Conservation (phyloP, 2,888 invertebrate genomes). For the Leucania comma region DNA sequence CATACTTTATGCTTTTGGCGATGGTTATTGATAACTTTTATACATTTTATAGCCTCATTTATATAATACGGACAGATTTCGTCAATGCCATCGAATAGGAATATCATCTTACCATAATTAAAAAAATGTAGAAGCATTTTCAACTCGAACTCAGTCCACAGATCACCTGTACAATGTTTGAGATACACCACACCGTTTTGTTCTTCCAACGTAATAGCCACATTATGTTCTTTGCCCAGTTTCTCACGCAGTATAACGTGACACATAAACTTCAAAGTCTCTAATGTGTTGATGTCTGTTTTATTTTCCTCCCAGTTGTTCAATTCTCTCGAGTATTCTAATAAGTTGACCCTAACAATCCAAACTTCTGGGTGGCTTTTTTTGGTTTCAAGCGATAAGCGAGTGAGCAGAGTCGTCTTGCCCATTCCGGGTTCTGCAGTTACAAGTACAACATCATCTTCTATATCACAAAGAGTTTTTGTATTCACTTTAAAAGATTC, state of each 20-base stretch:
- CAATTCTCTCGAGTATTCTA: slow-evolving; percentile 36
- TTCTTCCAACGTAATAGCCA: slow-evolving; percentile 6
- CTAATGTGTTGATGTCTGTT: slow-evolving; percentile 8
- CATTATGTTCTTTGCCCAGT: not conserved
- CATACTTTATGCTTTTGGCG: slow-evolving; percentile 32
- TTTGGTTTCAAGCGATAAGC: slow-evolving; percentile 46
- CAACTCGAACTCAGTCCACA: slow-evolving; percentile 34
- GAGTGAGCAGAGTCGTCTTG: slow-evolving; percentile 52
- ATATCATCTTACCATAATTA: slow-evolving; percentile 39
- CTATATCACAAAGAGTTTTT: not conserved
- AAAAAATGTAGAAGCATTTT: slow-evolving; percentile 48
- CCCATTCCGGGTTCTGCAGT: slow-evolving; percentile 60
- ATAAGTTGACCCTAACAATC: slow-evolving; percentile 51
- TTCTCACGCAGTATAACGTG: slow-evolving; percentile 6
- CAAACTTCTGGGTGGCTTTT: slow-evolving; percentile 34
- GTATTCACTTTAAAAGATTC: too few relatives aligned
- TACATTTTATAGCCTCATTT: slow-evolving; percentile 26
- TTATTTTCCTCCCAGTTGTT: slow-evolving; percentile 23
- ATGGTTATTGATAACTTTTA: slow-evolving; percentile 13
- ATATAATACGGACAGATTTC: slow-evolving; percentile 59
- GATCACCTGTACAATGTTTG: not conserved
- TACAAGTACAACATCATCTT: slow-evolving; percentile 34
- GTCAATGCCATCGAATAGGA: slow-evolving; percentile 60
- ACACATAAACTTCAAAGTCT: slow-evolving; percentile 24
- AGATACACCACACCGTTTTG: slow-evolving; percentile 1